phyloP scores from a whole-genome alignment of 1,140 invertebrate species.

The Drosophila nebulosa region DNA sequence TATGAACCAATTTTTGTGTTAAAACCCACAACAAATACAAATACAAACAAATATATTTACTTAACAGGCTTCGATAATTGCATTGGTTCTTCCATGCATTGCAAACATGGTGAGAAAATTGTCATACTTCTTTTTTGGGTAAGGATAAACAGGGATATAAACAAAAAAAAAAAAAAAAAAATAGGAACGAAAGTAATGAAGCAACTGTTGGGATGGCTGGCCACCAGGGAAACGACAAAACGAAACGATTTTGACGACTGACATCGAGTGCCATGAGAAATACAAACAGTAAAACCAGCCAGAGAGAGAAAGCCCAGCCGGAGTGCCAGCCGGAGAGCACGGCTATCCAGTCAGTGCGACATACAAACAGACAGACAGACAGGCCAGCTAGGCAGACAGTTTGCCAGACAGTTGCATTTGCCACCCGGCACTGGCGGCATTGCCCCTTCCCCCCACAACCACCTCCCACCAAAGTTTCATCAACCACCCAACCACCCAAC shows the following conservation, averaged over 20 bases:
- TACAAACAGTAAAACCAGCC: conserved; percentile 64
- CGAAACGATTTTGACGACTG: conserved; percentile 68
- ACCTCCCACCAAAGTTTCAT: background rate
- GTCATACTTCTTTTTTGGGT: background rate
- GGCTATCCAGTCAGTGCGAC: conserved; percentile 3
- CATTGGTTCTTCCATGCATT: background rate
- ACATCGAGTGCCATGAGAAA: conserved; percentile 77
- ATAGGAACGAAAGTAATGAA: background rate
- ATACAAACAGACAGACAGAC: background rate
- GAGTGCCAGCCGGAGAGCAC: conserved; percentile 3
- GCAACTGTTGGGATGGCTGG: background rate
- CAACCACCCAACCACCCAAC: background rate
- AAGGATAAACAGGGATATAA: background rate
- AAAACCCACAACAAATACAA: background rate
- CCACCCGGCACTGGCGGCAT: background rate
- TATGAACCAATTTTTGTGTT: background rate
- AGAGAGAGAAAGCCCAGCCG: conserved; percentile 26
- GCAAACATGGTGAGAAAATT: background rate
- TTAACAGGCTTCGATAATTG: background rate
- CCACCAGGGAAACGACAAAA: conserved; percentile 19
- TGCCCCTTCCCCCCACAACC: background rate
- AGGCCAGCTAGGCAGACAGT: conserved; percentile 18
- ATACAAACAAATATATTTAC: background rate
- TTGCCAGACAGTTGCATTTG: conserved; percentile 40
- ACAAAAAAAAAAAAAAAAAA: conserved; percentile 23